Evolutionary conservation across 2,888 invertebrate genomes (phyloP).

Genomic region (Heliconius hortense): DNA sequence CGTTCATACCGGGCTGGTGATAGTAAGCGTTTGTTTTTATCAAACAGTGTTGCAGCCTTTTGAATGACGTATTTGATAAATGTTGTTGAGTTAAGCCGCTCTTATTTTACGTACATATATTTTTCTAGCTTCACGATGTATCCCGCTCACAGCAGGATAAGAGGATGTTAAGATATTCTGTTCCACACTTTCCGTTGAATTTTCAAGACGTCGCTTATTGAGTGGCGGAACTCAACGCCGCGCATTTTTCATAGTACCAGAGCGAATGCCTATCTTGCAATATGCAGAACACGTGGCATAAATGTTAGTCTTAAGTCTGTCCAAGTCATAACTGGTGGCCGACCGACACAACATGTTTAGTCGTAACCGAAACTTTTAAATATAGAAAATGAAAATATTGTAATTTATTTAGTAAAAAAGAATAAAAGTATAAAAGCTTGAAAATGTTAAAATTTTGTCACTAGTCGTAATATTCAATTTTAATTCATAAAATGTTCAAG

Average conservation of each 20-base stretch:
- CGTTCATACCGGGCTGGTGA: background rate
- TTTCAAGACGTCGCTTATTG: background rate
- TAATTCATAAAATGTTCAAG: too few species aligned
- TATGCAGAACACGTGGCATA: too few species aligned
- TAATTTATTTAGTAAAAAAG: too few species aligned
- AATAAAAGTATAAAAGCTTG: too few species aligned
- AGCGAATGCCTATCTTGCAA: too few species aligned
- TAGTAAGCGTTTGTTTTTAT: background rate
- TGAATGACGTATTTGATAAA: background rate
- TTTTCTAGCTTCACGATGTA: background rate
- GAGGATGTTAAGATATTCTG: background rate
- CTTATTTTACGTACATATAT: background rate
- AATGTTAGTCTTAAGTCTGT: too few species aligned
- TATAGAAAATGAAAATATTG: too few species aligned
- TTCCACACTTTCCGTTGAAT: background rate
- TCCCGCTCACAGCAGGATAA: background rate
- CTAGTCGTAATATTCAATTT: too few species aligned
- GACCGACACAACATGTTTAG: too few species aligned
- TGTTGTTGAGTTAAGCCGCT: background rate
- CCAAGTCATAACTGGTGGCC: too few species aligned
- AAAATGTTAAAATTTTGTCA: too few species aligned
- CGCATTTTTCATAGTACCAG: background rate
- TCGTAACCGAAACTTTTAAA: too few species aligned
- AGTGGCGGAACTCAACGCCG: background rate
- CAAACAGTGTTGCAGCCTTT: background rate